Evolutionary conservation across 2,113 vertebrate genomes (phyloP), one percentile per base, ranked within the genome.

Genomic region (Echinops telfairi): DNA sequence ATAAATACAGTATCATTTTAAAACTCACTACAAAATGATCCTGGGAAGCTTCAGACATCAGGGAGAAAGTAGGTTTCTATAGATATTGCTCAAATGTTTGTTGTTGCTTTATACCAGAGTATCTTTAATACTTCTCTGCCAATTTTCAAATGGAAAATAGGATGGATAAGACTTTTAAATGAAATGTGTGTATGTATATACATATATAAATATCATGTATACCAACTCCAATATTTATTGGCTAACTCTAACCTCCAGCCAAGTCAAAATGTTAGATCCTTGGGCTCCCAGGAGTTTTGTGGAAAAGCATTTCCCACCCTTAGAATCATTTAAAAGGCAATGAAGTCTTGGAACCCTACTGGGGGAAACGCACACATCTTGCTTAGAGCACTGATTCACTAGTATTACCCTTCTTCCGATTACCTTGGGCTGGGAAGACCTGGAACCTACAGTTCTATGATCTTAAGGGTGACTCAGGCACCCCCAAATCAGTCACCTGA

Each of bases 401-500:
- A 36, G 17, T 23, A 3, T 38, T 57, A 73, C 38, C 90, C 47
- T 85, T 78, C 80, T 57, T 83, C 14, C 17, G 20, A 60, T 19
- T 38, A n/a, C 53, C 31, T 68, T 87, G 33, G 31, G n/a, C 64
- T 57, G 11, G 82, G 78, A 82, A 94, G 77, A 79, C 64, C 57
- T 70, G 12, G 88, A 95, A 96, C 96, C 68, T 68, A 4, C 75
- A 94, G 95, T 83, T 96, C 93, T 95, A 86, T 68, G 57, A 80
- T 90, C 31, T 43, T 90, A 83, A 83, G 73, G 14, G 22, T 66
- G 58, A 68, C 88, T 66, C 73, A 75, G 83, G 86, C 89, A 96
- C 88, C 96, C 96, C 83, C 96, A 97, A 92, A 90, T 91, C 96
- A 83, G 68, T 91, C 3, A 0, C 88, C 94, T 96, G 95, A 96